Conservation (phyloP, 2,888 invertebrate species). For the Smittia sp. region DNA sequence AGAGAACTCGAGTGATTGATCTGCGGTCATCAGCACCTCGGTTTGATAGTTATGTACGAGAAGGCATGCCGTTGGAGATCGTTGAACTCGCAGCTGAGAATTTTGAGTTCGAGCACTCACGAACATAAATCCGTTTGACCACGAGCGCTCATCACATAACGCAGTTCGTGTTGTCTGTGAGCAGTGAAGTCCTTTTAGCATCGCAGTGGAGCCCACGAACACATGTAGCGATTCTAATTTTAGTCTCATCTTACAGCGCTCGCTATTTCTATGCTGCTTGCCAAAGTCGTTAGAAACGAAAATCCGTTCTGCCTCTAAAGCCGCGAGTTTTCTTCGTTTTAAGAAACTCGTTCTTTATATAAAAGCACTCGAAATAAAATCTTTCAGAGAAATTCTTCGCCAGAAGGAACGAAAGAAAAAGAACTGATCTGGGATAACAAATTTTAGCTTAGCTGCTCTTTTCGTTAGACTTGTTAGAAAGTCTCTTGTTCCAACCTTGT, state of each 20-base stretch:
- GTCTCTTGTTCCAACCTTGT: conserved; percentile 14
- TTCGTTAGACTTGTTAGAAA: conserved; percentile 26
- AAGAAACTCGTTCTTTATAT: neutral
- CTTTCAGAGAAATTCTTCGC: conserved; percentile 1
- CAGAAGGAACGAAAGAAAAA: conserved; percentile 31
- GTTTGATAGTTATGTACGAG: conserved; percentile 3
- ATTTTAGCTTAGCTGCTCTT: conserved; percentile 34
- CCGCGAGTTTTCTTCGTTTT: neutral
- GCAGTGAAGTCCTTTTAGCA: conserved; percentile 27
- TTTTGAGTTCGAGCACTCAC: conserved; percentile 28
- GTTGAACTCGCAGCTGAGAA: neutral
- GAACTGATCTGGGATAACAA: conserved; percentile 42
- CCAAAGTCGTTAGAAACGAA: conserved; percentile 2
- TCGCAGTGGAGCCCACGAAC: neutral
- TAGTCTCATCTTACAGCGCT: conserved; percentile 18
- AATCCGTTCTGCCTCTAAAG: conserved; percentile 1
- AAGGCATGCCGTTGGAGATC: neutral
- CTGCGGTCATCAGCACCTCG: conserved; percentile 33
- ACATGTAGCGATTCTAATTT: conserved; percentile 20
- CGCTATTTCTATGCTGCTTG: neutral
- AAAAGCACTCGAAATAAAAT: neutral
- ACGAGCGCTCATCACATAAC: conserved; percentile 15
- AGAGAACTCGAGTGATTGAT: conserved; percentile 32
- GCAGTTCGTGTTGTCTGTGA: conserved; percentile 36
- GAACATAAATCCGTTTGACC: conserved; percentile 20